A percentile compares a stretch with the other conserved stretches of the same genome.
Evolutionary conservation across 1,140 invertebrate species (phyloP).

Genomic region (Achroia grisella): DNA sequence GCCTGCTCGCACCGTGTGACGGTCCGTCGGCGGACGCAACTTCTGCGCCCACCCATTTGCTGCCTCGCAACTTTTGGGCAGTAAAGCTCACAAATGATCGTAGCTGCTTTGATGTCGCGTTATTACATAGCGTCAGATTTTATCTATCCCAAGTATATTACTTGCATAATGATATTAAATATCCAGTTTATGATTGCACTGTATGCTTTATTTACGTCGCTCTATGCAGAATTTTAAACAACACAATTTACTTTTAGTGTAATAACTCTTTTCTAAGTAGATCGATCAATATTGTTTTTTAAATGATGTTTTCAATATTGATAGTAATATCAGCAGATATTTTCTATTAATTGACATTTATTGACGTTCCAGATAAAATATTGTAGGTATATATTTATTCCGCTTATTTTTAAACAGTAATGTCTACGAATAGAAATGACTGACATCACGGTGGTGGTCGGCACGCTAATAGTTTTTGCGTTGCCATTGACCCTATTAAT

Average conservation of each 20-base stretch:
- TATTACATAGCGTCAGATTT: background rate
- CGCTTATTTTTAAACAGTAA: constrained; percentile 7
- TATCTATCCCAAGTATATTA: background rate
- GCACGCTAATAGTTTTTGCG: constrained; percentile 36
- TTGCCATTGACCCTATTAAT: constrained; percentile 48
- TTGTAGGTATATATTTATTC: constrained; percentile 8
- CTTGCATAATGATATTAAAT: too few relatives aligned
- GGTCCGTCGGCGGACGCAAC: constrained; percentile 16
- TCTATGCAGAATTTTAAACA: too few relatives aligned
- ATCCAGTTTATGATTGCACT: too few relatives aligned
- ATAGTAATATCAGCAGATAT: background rate
- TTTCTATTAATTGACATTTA: background rate
- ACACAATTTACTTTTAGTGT: too few relatives aligned
- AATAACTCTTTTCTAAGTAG: too few relatives aligned
- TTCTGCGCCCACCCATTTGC: constrained; percentile 25
- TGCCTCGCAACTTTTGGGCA: constrained; percentile 21
- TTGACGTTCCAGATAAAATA: constrained; percentile 11
- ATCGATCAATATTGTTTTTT: too few relatives aligned
- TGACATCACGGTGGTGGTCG: constrained; percentile 28
- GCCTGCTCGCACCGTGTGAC: constrained; percentile 36
- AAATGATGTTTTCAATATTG: too few relatives aligned
- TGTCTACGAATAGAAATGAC: constrained; percentile 33
- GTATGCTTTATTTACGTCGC: background rate
- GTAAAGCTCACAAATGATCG: constrained; percentile 7
- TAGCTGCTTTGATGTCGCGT: background rate